Evolutionary conservation across 2,797 vertebrate genomes (phyloP).

Genomic region (Morus bassanus): DNA sequence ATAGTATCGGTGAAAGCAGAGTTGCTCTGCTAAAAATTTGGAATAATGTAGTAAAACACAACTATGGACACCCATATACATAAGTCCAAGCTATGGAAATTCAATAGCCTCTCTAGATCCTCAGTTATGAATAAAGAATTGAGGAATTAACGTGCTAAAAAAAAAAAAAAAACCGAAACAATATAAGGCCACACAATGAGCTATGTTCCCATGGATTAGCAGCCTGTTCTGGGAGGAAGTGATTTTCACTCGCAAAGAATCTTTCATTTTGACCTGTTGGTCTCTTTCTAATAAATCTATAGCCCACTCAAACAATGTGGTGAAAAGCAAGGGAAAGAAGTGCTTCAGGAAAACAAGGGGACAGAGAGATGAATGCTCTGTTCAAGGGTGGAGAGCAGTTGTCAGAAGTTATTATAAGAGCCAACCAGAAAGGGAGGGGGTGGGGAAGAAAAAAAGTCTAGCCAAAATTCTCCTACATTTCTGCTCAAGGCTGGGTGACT

Average conservation of each 20-base stretch:
- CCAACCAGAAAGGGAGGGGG: background rate
- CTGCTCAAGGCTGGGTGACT: slow-evolving; percentile 1
- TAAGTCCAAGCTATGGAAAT: slow-evolving; percentile 2
- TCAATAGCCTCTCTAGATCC: background rate
- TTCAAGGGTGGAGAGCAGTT: background rate
- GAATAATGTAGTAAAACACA: background rate
- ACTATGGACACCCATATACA: background rate
- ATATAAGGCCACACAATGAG: background rate
- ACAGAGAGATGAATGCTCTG: background rate
- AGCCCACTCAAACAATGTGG: slow-evolving; percentile 26
- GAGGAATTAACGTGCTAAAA: slow-evolving; percentile 25
- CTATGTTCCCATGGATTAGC: background rate
- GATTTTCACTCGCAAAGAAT: slow-evolving; percentile 38
- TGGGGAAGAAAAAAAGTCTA: background rate
- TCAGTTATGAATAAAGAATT: slow-evolving; percentile 18
- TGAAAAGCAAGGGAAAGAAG: slow-evolving; percentile 32
- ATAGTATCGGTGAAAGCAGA: background rate
- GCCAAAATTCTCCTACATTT: background rate
- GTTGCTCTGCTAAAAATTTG: background rate
- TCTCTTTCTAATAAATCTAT: slow-evolving; percentile 59
- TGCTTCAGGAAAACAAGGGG: slow-evolving; percentile 52
- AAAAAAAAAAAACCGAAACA: background rate
- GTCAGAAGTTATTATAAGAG: background rate
- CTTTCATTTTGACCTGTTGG: slow-evolving; percentile 49
- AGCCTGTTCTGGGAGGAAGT: background rate